Conservation (phyloP, 2,113 vertebrate genomes). For the Benthochromis sp. region DNA sequence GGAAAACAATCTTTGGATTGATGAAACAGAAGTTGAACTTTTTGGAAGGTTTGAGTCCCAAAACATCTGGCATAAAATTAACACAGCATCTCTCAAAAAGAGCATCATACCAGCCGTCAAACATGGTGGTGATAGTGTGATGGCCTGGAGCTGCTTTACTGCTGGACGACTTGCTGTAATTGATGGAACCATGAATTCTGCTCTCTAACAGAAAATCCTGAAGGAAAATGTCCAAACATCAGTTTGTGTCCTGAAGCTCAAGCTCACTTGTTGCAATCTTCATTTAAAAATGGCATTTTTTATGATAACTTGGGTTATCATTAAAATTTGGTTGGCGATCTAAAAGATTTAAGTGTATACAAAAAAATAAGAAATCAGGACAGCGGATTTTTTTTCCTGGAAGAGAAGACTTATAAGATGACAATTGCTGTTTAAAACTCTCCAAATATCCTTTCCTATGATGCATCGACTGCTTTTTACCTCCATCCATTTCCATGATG, state of each 20-base stretch:
- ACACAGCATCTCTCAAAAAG: not conserved
- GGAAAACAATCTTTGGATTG: not conserved
- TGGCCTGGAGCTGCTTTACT: not conserved
- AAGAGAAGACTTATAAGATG: not conserved
- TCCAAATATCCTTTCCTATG: not conserved
- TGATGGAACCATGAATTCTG: not conserved
- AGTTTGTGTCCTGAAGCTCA: not conserved
- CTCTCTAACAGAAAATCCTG: not conserved
- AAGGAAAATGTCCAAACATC: not conserved
- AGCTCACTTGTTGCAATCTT: not conserved
- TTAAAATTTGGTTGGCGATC: not conserved
- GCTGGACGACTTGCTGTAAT: not conserved
- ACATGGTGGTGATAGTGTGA: not conserved
- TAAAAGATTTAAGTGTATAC: not conserved
- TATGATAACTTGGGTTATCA: not conserved
- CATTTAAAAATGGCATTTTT: not conserved
- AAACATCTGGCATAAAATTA: not conserved
- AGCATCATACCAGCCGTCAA: not conserved
- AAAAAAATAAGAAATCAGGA: not conserved
- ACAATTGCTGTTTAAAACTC: not conserved
- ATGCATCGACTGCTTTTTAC: not conserved
- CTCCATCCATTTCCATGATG: not conserved
- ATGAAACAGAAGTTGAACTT: not conserved
- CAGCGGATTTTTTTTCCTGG: not conserved
- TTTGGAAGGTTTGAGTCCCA: not conserved